These are phyloP conservation scores for Solen grandis DNA, from an alignment of 1,140 invertebrate species.

Conservation along the genomic window DNA sequence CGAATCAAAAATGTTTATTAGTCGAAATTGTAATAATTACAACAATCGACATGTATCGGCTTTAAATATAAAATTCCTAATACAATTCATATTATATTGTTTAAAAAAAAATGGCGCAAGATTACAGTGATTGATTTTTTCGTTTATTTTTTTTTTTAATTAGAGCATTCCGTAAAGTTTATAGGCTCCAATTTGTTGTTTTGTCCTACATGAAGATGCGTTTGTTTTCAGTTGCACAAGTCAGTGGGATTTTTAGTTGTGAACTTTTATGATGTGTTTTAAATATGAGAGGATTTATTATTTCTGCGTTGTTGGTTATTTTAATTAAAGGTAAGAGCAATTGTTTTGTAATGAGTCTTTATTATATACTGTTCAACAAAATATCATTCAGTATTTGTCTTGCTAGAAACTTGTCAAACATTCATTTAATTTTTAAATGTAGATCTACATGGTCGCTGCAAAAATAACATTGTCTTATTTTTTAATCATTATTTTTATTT, in stretches of 20 bases:
- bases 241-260: too few relatives aligned
- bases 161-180: background rate
- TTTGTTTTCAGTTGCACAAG: slow-evolving; percentile 1
- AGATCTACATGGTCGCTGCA: too few relatives aligned
- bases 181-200: background rate
- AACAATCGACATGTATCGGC: background rate
- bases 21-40: background rate
- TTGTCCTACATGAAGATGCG: background rate
- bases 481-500: too few relatives aligned
- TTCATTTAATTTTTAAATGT: too few relatives aligned
- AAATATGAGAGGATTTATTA: slow-evolving; percentile 35
- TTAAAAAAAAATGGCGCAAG: background rate
- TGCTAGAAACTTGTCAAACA: too few relatives aligned
- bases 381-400: too few relatives aligned
- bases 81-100: background rate
- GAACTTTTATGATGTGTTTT: slow-evolving; percentile 34
- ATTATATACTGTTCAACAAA: too few relatives aligned
- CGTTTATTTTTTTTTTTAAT: background rate
- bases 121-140: slow-evolving; percentile 9
- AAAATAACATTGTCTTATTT: too few relatives aligned
- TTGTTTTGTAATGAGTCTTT: background rate
- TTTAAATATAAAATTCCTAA: slow-evolving; percentile 16
- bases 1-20: background rate
- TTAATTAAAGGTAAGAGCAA: slow-evolving; percentile 21
- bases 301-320: slow-evolving; percentile 15